phyloP scores from a whole-genome alignment of 1,140 invertebrate genomes.

The Notospermus geniculatus region DNA sequence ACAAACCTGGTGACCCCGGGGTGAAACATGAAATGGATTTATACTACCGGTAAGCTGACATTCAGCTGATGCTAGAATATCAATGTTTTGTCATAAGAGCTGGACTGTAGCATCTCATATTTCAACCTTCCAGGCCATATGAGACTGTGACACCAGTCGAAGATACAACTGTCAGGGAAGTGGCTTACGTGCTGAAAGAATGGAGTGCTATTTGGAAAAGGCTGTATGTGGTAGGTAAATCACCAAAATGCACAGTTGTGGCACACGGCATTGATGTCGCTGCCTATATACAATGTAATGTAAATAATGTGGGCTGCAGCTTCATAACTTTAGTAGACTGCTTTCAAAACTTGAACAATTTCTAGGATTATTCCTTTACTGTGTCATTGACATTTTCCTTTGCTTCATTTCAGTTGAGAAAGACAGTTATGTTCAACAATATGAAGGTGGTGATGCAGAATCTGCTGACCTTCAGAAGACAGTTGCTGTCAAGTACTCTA shows the following conservation, averaged over 20 bases:
- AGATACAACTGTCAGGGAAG: constrained; percentile 84
- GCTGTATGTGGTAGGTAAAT: constrained; percentile 69
- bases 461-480: constrained; percentile 76
- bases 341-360: no score
- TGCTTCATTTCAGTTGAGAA: constrained; percentile 66
- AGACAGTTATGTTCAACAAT: constrained; percentile 77
- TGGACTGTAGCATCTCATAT: constrained; percentile 8
- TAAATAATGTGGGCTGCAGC: no score
- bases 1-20: neutral
- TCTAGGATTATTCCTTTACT: no score
- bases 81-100: constrained; percentile 15
- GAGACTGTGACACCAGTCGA: constrained; percentile 73
- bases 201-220: constrained; percentile 90
- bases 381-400: neutral
- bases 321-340: no score
- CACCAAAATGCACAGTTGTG: neutral
- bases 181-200: constrained; percentile 83
- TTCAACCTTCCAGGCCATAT: constrained; percentile 57
- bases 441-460: constrained; percentile 85
- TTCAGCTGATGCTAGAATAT: constrained; percentile 9
- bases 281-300: no score
- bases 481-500: constrained; percentile 79
- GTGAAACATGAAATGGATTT: constrained; percentile 1
- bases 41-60: neutral
- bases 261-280: no score